Evolutionary conservation across 2,888 invertebrate species (phyloP), one percentile per base, ranked within the genome.

Genomic region (Microdon myrmicae): DNA sequence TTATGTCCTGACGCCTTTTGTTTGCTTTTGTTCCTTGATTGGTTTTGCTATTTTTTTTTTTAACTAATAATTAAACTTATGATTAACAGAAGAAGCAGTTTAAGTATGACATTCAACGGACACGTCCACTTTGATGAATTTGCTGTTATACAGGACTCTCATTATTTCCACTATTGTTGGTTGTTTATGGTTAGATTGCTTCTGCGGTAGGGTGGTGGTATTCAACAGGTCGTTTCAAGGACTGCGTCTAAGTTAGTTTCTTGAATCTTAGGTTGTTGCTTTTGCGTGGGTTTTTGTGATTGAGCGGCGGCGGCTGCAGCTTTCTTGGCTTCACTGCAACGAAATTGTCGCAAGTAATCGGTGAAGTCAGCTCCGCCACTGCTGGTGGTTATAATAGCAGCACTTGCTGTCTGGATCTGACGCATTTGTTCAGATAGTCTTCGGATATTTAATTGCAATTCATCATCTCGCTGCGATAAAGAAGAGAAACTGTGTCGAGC

Each of bases 161-260:
- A n/a, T n/a, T n/a, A n/a, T n/a, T n/a, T n/a, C n/a, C n/a, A n/a
- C 9, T 34, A 14, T 37, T 26, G 26, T 44, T 45, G 38, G 8
- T 10, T 25, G 31, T 35, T 16, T 12, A 23, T 32, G 17, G n/a
- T 14, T n/a, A 7, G 7, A 7, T 9, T 13, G 19, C n/a, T n/a
- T n/a, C n/a, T n/a, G 12, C 31, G 26, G 26, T 4, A 13, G 28
- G 14, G 31, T 14, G 13, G 10, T n/a, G 22, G 29, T 2, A 7
- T 51, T 71, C 67, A 80, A 71, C 79, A 80, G 54, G 80, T 79
- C 35, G 80, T 80, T 70, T 80, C 79, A 51, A 79, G 70, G 60
- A 79, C 71, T 23, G 75, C 71, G 59, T 80, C 78, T 19, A 72
- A 41, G 49, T 73, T 71, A 45, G 67, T 68, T 61, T 70, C 71